phyloP scores from a whole-genome alignment of 2,888 invertebrate genomes.

The Hyalella azteca region DNA sequence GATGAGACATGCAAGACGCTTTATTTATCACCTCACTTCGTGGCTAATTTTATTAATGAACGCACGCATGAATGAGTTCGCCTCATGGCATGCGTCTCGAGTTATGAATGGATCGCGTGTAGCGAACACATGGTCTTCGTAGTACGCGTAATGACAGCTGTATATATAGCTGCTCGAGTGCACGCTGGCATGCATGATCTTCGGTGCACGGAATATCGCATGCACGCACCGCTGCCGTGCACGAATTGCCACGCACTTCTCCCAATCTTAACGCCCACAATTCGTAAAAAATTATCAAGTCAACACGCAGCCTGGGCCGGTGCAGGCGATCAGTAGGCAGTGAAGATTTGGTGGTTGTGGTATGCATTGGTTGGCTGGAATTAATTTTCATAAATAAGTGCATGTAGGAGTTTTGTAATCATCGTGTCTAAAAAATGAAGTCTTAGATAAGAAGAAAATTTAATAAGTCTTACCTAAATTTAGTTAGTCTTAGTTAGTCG shows the following conservation, averaged over 20 bases:
- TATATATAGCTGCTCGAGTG: too few species aligned
- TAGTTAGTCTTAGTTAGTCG: too few species aligned
- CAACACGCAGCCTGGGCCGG: too few species aligned
- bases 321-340: too few species aligned
- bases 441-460: too few species aligned
- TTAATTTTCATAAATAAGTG: too few species aligned
- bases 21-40: not conserved
- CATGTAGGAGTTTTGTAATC: too few species aligned
- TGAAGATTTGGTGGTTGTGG: too few species aligned
- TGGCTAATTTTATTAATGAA: constrained; percentile 33
- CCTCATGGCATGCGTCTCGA: constrained; percentile 12
- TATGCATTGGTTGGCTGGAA: too few species aligned
- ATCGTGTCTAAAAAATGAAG: too few species aligned
- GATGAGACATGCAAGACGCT: constrained; percentile 18
- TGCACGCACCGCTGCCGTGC: not conserved
- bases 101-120: constrained; percentile 33
- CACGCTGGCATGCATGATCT: not conserved
- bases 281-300: not conserved
- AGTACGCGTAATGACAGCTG: constrained; percentile 29
- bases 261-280: not conserved
- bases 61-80: constrained; percentile 30
- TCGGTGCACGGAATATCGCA: not conserved
- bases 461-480: too few species aligned
- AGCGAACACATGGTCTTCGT: not conserved
- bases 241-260: not conserved